Percentiles rank a stretch among this genome's conserved stretches.
These are phyloP conservation scores for Scaptomyza polygonia DNA, from an alignment of 2,888 invertebrate species.

Conservation along the genomic window DNA sequence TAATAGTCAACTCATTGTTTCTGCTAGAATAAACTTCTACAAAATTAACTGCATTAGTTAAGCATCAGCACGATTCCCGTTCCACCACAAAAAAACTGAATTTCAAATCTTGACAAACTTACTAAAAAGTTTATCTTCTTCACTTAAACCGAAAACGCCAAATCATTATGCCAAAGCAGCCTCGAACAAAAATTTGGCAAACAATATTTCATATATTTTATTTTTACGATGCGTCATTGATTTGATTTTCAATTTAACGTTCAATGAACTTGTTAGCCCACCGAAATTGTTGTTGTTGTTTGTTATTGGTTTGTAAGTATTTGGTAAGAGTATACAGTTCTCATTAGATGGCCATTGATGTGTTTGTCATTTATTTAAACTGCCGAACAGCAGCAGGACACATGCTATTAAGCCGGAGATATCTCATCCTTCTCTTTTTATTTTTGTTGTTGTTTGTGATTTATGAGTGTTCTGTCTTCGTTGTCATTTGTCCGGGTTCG, in stretches of 20 bases:
- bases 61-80: slow-evolving; percentile 13
- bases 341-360: slow-evolving; percentile 43
- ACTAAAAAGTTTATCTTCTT: slow-evolving; percentile 35
- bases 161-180: slow-evolving; percentile 21
- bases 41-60: slow-evolving; percentile 18
- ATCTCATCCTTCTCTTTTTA: not conserved
- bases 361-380: slow-evolving; percentile 39
- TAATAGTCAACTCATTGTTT: too few relatives aligned
- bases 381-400: slow-evolving; percentile 8
- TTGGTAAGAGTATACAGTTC: slow-evolving; percentile 22
- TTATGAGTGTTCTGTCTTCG: slow-evolving; percentile 37
- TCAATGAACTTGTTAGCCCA: slow-evolving; percentile 56
- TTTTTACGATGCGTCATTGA: slow-evolving; percentile 62
- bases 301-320: slow-evolving; percentile 13
- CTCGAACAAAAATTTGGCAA: slow-evolving; percentile 28
- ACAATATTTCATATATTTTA: not conserved
- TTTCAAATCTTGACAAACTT: slow-evolving; percentile 17
- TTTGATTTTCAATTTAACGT: slow-evolving; percentile 70
- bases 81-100: not conserved
- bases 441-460: slow-evolving; percentile 36
- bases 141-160: slow-evolving; percentile 38
- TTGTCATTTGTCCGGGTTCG: slow-evolving; percentile 57
- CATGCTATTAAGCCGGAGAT: slow-evolving; percentile 2
- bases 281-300: slow-evolving; percentile 11
- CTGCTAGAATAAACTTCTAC: not conserved